Base-by-base conservation (phyloP, 2,797 vertebrate species). In the Perodicticus potto region DNA sequence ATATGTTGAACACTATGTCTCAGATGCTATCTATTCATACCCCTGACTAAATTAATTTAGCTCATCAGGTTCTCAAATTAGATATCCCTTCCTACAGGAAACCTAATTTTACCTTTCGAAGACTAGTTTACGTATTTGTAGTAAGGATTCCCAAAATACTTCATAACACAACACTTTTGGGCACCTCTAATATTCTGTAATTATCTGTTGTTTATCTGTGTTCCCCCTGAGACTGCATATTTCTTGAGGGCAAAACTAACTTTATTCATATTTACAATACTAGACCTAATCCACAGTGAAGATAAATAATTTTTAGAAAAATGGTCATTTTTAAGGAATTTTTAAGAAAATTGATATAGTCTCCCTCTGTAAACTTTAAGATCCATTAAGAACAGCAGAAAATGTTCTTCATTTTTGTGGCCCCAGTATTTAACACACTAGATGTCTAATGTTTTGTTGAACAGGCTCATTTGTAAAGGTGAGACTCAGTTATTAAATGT, bases 241-340 rank as follows among this genome's bases (percentile, higher is more conserved):
- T 83, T 22, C 25, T 29, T 45, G 27, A 76, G 3, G 67, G 55
- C 63, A 80, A 85, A 80, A 55, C 9, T 14, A 85, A 69, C 16
- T 34, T 89, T 25, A 86, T 13, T 85, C 40, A 80, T n/a, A 25
- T 94, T 86, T 91, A 63, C 34, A 61, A 37, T 94, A 53, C 85
- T 86, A 81, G n/a, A 53, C 17, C 43, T 69, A 72, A 90, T 45
- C 34, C n/a, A 77, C 3, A 45, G 76, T 72, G 34, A 95, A 57
- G 1, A 20, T 23, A 74, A 78, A 73, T 76, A 12, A 29, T 29
- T 84, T 78, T 67, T 81, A 19, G 45, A 55, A 57, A 82, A 92
- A 91, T 40, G 55, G 32, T 22, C 57, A 80, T 53, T 53, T 53
- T 53, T 53, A 53, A 53, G 49, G 49, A 53, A 53, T 53, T 53